Conservation (phyloP, 2,888 invertebrate species). For the Nomada fabriciana region DNA sequence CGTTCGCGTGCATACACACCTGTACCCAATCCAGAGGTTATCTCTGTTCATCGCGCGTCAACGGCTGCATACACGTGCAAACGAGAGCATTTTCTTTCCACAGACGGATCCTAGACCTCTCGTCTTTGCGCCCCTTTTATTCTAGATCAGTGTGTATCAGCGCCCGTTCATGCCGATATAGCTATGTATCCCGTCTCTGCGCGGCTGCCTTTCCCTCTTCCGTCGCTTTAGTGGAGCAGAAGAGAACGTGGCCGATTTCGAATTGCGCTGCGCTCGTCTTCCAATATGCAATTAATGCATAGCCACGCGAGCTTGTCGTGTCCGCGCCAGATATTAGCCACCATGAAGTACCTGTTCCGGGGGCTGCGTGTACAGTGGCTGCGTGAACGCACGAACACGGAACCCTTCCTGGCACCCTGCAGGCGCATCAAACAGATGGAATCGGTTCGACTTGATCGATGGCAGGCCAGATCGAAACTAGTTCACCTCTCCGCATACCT, state of each 20-base stretch:
- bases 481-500: conserved; percentile 83
- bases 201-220: conserved; percentile 64
- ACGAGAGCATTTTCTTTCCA: not conserved
- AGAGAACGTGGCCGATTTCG: conserved; percentile 72
- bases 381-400: not conserved
- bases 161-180: conserved; percentile 6
- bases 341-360: conserved; percentile 15
- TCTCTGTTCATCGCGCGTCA: conserved; percentile 4
- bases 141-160: conserved; percentile 56
- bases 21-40: not conserved
- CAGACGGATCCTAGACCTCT: conserved; percentile 1
- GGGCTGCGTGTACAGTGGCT: too few relatives aligned
- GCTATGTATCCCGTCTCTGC: not conserved
- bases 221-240: conserved; percentile 74
- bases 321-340: conserved; percentile 32
- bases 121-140: conserved; percentile 39
- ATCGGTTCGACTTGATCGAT: conserved; percentile 39
- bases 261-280: conserved; percentile 35
- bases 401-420: conserved; percentile 17
- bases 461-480: conserved; percentile 77
- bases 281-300: conserved; percentile 47
- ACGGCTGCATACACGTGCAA: too few relatives aligned
- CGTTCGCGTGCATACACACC: not conserved
- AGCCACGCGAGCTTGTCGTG: conserved; percentile 12
- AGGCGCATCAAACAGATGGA: conserved; percentile 58